Evolutionary conservation across 2,113 vertebrate species (phyloP).

Genomic region (Naja naja): DNA sequence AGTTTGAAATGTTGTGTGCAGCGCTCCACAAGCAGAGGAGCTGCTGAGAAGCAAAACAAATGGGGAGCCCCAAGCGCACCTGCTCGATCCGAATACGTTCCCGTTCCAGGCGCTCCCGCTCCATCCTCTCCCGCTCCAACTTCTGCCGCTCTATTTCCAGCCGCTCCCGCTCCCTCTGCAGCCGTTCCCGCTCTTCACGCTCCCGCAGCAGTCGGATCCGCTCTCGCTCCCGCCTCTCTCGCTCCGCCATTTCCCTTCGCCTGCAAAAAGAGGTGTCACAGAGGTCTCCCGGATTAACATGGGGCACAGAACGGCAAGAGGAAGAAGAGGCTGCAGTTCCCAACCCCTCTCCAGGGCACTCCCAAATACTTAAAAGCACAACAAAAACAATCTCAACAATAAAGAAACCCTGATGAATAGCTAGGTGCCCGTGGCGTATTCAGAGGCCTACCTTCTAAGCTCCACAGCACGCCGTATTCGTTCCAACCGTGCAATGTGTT

Average conservation of each 20-base stretch:
- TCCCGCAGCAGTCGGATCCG: conserved; percentile 86
- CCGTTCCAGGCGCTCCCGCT: conserved; percentile 92
- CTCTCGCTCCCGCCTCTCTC: conserved; percentile 83
- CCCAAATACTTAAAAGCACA: not conserved
- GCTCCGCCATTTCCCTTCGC: conserved; percentile 88
- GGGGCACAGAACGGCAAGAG: not conserved
- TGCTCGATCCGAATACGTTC: conserved; percentile 96
- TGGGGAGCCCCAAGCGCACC: conserved; percentile 62
- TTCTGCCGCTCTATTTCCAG: conserved; percentile 95
- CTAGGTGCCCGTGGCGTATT: not conserved
- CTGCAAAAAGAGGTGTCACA: conserved; percentile 66
- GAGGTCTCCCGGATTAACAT: not conserved
- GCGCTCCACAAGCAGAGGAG: not conserved
- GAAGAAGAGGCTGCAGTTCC: not conserved
- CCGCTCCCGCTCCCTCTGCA: conserved; percentile 90
- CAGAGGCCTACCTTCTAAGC: conserved; percentile 81
- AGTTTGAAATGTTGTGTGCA: not conserved
- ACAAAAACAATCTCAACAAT: not conserved
- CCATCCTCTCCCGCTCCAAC: conserved; percentile 93
- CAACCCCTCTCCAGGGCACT: not conserved
- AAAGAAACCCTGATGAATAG: not conserved
- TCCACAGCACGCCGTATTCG: conserved; percentile 86
- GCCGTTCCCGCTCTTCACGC: conserved; percentile 89
- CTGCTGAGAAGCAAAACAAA: not conserved
- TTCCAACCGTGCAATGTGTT: conserved; percentile 87